These are phyloP conservation scores for Macrotus californicus DNA, from an alignment of 2,113 vertebrate species.

Conservation along the genomic window DNA sequence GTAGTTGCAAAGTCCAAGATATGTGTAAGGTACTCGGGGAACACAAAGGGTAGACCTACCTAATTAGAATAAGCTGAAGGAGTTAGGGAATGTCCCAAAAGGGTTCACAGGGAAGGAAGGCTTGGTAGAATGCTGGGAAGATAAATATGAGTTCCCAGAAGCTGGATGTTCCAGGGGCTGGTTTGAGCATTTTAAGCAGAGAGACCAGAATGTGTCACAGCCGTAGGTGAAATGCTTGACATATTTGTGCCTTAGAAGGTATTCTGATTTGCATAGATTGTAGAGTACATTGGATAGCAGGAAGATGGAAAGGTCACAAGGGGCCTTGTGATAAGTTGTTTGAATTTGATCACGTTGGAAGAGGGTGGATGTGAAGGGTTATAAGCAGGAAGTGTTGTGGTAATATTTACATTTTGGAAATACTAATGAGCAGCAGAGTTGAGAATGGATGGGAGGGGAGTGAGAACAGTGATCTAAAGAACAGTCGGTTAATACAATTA, in stretches of 20 bases:
- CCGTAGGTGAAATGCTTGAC: background rate
- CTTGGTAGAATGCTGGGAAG: background rate
- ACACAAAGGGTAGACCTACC: background rate
- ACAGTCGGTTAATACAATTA: background rate
- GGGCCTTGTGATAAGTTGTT: background rate
- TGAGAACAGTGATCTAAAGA: background rate
- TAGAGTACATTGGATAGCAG: no score
- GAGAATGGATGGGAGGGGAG: background rate
- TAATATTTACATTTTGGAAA: background rate
- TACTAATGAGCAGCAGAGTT: background rate
- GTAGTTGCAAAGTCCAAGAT: background rate
- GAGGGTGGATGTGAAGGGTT: background rate
- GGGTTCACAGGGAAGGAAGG: background rate
- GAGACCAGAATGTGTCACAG: background rate
- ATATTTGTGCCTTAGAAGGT: background rate
- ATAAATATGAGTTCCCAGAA: background rate
- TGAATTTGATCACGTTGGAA: background rate
- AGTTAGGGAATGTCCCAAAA: background rate
- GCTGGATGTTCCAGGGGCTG: background rate
- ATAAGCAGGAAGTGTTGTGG: background rate
- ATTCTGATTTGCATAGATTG: background rate
- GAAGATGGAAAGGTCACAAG: background rate
- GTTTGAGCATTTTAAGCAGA: background rate
- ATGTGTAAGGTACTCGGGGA: background rate
- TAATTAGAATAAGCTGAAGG: background rate